A percentile compares a stretch with the other conserved stretches of the same genome.
Conservation (phyloP, 2,797 vertebrate species). For the Moxostoma hubbsi region DNA sequence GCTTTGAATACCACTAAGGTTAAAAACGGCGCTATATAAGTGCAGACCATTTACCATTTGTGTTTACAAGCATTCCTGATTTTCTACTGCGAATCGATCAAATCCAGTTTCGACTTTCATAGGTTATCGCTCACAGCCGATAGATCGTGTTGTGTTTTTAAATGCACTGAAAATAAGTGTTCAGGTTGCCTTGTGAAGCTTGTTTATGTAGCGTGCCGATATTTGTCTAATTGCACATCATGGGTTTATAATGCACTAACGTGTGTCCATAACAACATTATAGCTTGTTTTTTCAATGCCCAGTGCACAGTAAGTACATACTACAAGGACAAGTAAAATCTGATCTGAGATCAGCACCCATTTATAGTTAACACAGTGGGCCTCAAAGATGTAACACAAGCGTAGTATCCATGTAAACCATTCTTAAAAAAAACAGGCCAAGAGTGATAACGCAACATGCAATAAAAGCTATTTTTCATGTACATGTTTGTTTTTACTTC, state of each 20-base stretch:
- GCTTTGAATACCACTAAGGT: no score
- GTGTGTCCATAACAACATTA: background rate
- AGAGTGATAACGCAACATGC: no score
- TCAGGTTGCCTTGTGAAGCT: constrained; percentile 31
- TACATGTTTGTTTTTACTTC: no score
- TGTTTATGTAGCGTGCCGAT: background rate
- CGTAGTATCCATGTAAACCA: no score
- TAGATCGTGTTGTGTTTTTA: constrained; percentile 46
- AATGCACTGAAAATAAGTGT: constrained; percentile 40
- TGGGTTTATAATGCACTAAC: constrained; percentile 17
- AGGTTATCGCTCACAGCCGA: constrained; percentile 19
- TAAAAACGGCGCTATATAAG: no score
- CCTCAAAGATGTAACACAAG: no score
- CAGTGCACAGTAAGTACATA: no score
- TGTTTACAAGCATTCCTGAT: constrained; percentile 17
- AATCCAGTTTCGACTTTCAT: constrained; percentile 16
- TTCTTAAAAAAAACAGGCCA: no score
- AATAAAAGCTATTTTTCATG: no score
- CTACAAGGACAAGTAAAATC: no score
- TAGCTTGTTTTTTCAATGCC: constrained; percentile 16
- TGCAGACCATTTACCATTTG: background rate
- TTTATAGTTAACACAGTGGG: no score
- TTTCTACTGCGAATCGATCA: constrained; percentile 26
- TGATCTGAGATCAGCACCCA: no score
- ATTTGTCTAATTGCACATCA: constrained; percentile 12